Base-by-base conservation (phyloP, 2,113 vertebrate genomes). In the Piliocolobus tephrosceles region DNA sequence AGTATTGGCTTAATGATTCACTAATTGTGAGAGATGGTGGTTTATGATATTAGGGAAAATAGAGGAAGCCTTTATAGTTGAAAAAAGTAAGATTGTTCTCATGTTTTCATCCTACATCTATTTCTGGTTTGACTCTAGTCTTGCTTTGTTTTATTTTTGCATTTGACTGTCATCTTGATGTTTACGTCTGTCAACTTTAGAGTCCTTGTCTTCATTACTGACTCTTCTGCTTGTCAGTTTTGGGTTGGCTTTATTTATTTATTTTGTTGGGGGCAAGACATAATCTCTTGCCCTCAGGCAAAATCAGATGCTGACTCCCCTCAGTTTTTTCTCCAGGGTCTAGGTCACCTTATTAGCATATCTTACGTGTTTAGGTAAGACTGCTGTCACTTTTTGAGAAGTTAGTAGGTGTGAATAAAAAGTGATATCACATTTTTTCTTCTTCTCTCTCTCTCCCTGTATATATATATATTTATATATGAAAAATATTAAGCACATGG, bases 131-230 rank as follows among this genome's bases (percentile, higher is more conserved):
- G 52, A 55, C 6, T 2, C 8, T 76, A 32, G 8, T 57, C 32
- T 94, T 47, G 27, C 17, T 30, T 45, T 14, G 30, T 30, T 95
- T 95, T 58, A 80, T 6, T 88, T 76, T 91, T 75, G 20, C 18
- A 82, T 93, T 90, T 50, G 40, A 30, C 2, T 75, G 94, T 61
- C 6, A 30, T 83, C 38, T 70, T 76, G 57, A 79, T 66, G 38
- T 87, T 61, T 57, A 40, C 3, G 55, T 64, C 47, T 88, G 38
- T 87, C 76, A 70, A 3, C 14, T 61, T 81, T 83, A 75, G 68
- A 83, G 23, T 91, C 94, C 93, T 61, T 93, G 68, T 89, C 91
- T 96, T 64, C 6, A 80, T 79, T 73, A 85, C 32, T 68, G 18
- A 14, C 45, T 89, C 9, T 95, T 57, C 45, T 22, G 17, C 55